A percentile compares a stretch with the other conserved stretches of the same genome.
phyloP scores from a whole-genome alignment of 2,888 invertebrate species.

The Cetonia aurata region DNA sequence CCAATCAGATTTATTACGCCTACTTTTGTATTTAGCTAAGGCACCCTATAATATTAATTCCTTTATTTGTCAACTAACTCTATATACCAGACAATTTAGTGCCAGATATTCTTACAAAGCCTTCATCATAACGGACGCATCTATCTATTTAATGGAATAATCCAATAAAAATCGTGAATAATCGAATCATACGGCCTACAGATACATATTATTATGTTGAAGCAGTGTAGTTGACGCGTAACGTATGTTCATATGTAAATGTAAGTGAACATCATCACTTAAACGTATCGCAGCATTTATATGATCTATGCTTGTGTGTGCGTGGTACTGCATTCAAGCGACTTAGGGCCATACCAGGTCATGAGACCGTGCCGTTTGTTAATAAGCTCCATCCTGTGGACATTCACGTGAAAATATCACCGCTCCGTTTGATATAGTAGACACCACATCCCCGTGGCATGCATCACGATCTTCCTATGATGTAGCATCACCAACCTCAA shows the following conservation, averaged over 20 bases:
- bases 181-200: conserved; percentile 26
- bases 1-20: background rate
- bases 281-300: background rate
- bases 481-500: background rate
- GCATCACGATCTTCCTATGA: conserved; percentile 3
- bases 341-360: conserved; percentile 36
- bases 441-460: background rate
- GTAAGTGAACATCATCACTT: background rate
- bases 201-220: background rate
- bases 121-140: conserved; percentile 6
- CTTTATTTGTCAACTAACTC: too few relatives aligned
- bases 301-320: too few relatives aligned
- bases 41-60: too few relatives aligned
- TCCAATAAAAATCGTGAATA: conserved; percentile 35
- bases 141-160: conserved; percentile 20
- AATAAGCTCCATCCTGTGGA: conserved; percentile 42
- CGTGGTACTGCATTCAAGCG: background rate
- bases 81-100: background rate
- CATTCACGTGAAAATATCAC: conserved; percentile 40
- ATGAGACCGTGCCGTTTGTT: conserved; percentile 33
- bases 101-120: background rate
- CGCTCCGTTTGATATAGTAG: conserved; percentile 23
- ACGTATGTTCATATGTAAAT: background rate
- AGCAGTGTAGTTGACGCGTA: background rate
- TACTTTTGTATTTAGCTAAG: too few relatives aligned